phyloP scores from a whole-genome alignment of 2,797 vertebrate genomes.

The Hipposideros larvatus region DNA sequence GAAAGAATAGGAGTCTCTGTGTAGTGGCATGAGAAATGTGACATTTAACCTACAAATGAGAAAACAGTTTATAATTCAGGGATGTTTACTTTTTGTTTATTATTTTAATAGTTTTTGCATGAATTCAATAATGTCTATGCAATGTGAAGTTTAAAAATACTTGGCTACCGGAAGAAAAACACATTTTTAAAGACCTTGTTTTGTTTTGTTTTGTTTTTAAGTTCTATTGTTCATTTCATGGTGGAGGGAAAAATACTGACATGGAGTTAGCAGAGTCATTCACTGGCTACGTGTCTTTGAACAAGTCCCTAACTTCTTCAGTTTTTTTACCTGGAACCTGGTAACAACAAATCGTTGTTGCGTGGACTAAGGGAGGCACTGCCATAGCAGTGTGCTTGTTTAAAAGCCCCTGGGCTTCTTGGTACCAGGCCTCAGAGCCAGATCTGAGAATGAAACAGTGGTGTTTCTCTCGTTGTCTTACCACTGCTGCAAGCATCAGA shows the following conservation, averaged over 20 bases:
- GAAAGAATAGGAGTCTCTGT: not conserved
- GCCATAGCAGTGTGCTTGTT: not conserved
- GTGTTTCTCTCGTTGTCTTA: not conserved
- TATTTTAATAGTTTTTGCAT: slow-evolving; percentile 1
- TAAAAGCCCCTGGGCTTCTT: not conserved
- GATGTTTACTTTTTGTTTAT: not conserved
- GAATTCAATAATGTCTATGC: not conserved
- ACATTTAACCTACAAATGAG: not conserved
- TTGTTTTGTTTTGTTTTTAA: not conserved
- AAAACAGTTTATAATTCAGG: not conserved
- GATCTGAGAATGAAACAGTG: not conserved
- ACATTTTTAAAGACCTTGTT: not conserved
- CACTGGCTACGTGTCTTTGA: not conserved
- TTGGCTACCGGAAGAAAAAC: not conserved
- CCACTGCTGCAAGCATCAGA: not conserved
- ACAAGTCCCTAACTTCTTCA: not conserved
- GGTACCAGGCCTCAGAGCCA: not conserved
- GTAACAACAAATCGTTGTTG: not conserved
- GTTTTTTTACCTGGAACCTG: not conserved
- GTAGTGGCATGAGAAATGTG: not conserved
- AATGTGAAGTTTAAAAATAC: not conserved
- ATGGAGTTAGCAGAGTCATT: not conserved
- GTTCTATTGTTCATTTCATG: not conserved
- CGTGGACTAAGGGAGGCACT: not conserved
- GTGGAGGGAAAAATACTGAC: not conserved